Percentiles rank a stretch among this genome's conserved stretches.
These are phyloP conservation scores for Tromatobia lineatoria DNA, from an alignment of 2,888 invertebrate genomes.

Conservation along the genomic window DNA sequence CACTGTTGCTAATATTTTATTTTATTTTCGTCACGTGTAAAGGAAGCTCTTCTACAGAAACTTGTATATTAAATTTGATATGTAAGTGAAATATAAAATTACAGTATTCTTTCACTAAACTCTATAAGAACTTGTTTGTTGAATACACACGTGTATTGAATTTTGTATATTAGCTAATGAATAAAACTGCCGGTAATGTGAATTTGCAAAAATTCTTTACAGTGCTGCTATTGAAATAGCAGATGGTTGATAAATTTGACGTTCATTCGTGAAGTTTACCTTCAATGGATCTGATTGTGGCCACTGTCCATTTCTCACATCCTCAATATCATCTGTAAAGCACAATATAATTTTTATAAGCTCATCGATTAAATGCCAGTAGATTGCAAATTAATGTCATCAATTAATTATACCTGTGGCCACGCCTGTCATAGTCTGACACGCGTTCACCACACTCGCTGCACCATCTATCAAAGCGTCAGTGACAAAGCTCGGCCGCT, in stretches of 20 bases:
- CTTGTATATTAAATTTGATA: too few species aligned
- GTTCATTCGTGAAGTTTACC: conserved; percentile 72
- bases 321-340: conserved; percentile 81
- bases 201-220: not conserved
- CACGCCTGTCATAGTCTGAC: conserved; percentile 81
- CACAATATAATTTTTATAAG: not conserved
- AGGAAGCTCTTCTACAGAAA: too few species aligned
- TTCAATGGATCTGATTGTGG: conserved; percentile 80
- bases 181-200: too few species aligned
- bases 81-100: too few species aligned
- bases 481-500: conserved; percentile 81
- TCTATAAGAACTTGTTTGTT: too few species aligned
- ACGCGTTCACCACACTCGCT: conserved; percentile 82
- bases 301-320: conserved; percentile 82
- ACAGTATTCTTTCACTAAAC: too few species aligned
- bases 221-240: not conserved
- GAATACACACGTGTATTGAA: too few species aligned
- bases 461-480: conserved; percentile 82
- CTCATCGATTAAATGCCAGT: conserved; percentile 7
- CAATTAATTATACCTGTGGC: conserved; percentile 76
- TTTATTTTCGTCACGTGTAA: too few species aligned
- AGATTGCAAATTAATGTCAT: not conserved
- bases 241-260: not conserved
- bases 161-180: too few species aligned
- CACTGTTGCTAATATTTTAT: too few species aligned